phyloP scores from a whole-genome alignment of 2,113 vertebrate species.

The Ia io region DNA sequence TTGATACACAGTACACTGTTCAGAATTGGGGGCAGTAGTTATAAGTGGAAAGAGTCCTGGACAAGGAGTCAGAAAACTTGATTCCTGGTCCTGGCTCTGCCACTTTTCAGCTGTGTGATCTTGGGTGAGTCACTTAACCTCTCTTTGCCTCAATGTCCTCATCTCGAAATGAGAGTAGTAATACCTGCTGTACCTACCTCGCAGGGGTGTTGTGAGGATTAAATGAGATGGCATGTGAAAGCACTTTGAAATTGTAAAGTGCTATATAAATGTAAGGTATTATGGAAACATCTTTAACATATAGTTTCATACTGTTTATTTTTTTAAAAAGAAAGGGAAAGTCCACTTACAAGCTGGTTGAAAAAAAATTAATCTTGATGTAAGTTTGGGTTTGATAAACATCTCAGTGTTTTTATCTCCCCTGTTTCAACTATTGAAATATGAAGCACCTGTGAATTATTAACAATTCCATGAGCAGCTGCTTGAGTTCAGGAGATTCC shows the following conservation, averaged over 20 bases:
- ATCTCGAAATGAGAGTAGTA: constrained; percentile 42
- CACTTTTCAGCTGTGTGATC: constrained; percentile 6
- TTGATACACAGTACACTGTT: constrained; percentile 68
- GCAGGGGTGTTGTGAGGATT: constrained; percentile 68
- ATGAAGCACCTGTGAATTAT: constrained; percentile 72
- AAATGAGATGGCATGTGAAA: constrained; percentile 27
- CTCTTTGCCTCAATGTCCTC: constrained; percentile 60
- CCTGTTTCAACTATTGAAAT: constrained; percentile 73
- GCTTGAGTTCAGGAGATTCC: constrained; percentile 58
- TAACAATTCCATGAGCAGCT: constrained; percentile 68
- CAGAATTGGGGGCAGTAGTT: constrained; percentile 30
- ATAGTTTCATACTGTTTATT: constrained; percentile 66
- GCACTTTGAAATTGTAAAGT: constrained; percentile 47
- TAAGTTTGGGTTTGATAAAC: constrained; percentile 77
- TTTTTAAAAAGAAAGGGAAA: constrained; percentile 72
- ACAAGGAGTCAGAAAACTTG: background rate
- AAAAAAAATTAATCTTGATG: constrained; percentile 74
- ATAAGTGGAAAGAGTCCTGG: background rate
- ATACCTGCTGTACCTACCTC: constrained; percentile 71
- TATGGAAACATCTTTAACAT: constrained; percentile 62
- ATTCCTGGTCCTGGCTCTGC: constrained; percentile 26
- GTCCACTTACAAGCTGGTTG: constrained; percentile 67
- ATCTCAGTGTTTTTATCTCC: constrained; percentile 77
- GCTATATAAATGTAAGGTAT: constrained; percentile 39
- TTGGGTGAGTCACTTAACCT: constrained; percentile 44